Conservation (phyloP, 2,888 invertebrate species). For the Syrista parreyssii region DNA sequence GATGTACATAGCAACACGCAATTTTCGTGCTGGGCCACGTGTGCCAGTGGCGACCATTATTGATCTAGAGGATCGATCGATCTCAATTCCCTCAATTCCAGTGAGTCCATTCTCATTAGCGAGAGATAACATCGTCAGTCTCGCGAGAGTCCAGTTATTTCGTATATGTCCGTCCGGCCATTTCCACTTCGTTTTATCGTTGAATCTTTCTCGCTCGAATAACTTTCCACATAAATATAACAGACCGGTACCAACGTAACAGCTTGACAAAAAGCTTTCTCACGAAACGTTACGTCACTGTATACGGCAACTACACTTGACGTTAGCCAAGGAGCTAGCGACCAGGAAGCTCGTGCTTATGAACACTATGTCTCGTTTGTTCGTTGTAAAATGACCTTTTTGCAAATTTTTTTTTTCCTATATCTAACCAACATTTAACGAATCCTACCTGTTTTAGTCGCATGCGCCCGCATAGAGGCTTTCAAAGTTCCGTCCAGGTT, state of each 20-base stretch:
- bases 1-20: background rate
- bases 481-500: background rate
- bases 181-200: background rate
- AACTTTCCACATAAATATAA: background rate
- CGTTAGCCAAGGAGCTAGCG: background rate
- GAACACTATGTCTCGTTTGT: background rate
- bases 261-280: background rate
- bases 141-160: background rate
- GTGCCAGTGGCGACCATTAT: background rate
- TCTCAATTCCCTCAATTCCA: background rate
- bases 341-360: background rate
- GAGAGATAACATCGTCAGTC: background rate
- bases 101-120: background rate
- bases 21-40: background rate
- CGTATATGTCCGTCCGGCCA: background rate
- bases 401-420: background rate
- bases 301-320: background rate
- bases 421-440: background rate
- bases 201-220: background rate
- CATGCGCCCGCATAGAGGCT: background rate
- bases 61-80: background rate
- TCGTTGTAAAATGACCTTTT: background rate
- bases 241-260: background rate
- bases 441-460: background rate
- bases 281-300: background rate